These are phyloP conservation scores for Glyphotaelius pellucidus DNA, from an alignment of 2,888 invertebrate genomes.

Conservation along the genomic window DNA sequence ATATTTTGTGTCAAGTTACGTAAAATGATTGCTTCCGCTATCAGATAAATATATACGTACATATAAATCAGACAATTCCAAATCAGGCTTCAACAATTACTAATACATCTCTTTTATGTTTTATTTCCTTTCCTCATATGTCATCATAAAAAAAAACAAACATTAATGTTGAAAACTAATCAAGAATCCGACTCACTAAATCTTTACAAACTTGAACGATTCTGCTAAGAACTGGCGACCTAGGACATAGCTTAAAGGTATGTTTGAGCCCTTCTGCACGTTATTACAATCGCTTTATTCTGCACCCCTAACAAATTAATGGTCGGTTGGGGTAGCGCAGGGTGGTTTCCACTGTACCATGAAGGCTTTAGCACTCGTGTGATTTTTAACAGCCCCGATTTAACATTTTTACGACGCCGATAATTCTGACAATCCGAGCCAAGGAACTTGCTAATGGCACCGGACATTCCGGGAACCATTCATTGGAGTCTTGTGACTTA, in stretches of 20 bases:
- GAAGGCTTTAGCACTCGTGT: conserved; percentile 58
- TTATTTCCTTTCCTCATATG: neutral
- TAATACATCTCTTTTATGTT: too few relatives aligned
- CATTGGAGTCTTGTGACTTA: neutral
- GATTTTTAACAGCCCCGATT: conserved; percentile 63
- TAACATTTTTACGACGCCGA: conserved; percentile 65
- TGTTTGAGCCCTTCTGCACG: conserved; percentile 20
- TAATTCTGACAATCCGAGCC: conserved; percentile 62
- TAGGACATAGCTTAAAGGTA: neutral
- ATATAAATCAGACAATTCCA: too few relatives aligned
- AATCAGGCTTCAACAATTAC: too few relatives aligned
- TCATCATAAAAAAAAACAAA: neutral
- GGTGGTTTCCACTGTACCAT: conserved; percentile 34
- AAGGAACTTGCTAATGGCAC: conserved; percentile 32
- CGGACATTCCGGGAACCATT: neutral
- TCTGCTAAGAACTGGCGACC: neutral
- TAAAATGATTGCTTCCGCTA: too few relatives aligned
- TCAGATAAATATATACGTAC: too few relatives aligned
- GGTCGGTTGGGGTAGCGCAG: conserved; percentile 7
- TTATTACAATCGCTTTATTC: conserved; percentile 46
- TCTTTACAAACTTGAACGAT: neutral
- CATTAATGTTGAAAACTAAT: neutral
- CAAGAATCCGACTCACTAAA: neutral
- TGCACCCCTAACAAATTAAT: conserved; percentile 25
- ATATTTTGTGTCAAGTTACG: too few relatives aligned